Evolutionary conservation across 2,888 invertebrate species (phyloP), one percentile per base, ranked within the genome.

Genomic region (Meliscaeva auricollis): DNA sequence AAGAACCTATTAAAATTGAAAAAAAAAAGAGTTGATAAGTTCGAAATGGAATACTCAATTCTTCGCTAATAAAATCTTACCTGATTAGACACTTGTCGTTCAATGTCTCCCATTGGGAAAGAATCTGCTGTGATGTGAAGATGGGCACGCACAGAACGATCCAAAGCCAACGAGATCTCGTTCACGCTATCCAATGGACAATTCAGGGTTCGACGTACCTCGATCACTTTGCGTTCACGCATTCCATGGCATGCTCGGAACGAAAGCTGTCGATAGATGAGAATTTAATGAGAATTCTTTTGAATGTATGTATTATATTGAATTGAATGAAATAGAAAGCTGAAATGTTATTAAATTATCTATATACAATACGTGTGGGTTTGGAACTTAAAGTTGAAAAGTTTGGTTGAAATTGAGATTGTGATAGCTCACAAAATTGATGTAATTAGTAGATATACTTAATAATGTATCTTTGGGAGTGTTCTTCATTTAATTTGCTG

Each of bases 231-330:
- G 77, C 95, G 94, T 89, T 95, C 95, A 79, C 97, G 94, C 88
- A 96, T 94, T 88, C 95, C 94, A 89, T 94, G 94, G 87, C 95
- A 94, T 64, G 96, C 94, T 87, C 96, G 94, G 92, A 96, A 96
- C 84, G 96, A 94, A 89, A 96, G 93, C 96, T 96, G 91, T 22
- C 90, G 89, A 88, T 54, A 4, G 58, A 58, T 46, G 46, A 75
- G 41, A 70, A 66, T 35, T 32, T 9, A 11, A 46, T 69, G 68
- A 32, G 38, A 44, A 26, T n/a, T 22, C 3, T 13, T 7, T 8
- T 30, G 52, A 20, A 60, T 7, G 3, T 17, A 1, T 17, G 35
- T 60, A n/a, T n/a, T n/a, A n/a, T n/a, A n/a, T n/a, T n/a, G n/a
- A n/a, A n/a, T n/a, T n/a, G n/a, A n/a, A n/a, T 7, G 11, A 70